Conservation (phyloP, 1,140 invertebrate genomes). For the Thrips palmi region DNA sequence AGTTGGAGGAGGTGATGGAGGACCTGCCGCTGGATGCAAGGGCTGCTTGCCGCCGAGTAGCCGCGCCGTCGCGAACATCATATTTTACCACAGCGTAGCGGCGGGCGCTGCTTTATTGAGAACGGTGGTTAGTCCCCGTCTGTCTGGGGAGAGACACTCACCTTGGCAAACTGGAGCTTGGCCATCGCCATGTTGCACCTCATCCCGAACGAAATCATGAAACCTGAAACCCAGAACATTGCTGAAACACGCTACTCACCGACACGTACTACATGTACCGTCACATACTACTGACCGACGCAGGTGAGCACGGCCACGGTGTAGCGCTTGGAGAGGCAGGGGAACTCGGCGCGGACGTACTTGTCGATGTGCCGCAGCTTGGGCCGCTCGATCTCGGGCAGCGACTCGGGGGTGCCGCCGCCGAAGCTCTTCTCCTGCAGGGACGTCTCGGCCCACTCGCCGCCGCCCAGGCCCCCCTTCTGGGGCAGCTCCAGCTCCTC, state of each 20-base stretch:
- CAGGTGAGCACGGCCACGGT: slow-evolving; percentile 73
- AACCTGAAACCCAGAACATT: slow-evolving; percentile 31
- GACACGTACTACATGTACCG: neutral
- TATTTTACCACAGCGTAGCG: too few species aligned
- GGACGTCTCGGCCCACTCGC: slow-evolving; percentile 16
- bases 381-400: slow-evolving; percentile 49
- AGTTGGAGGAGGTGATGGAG: too few species aligned
- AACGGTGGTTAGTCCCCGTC: too few species aligned
- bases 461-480: slow-evolving; percentile 28
- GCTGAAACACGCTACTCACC: neutral
- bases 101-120: too few species aligned
- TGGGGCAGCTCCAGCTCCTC: slow-evolving; percentile 39
- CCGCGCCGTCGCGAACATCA: too few species aligned
- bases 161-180: slow-evolving; percentile 49
- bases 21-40: too few species aligned
- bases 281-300: slow-evolving; percentile 32
- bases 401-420: slow-evolving; percentile 35
- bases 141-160: too few species aligned
- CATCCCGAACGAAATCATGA: slow-evolving; percentile 87
- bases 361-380: slow-evolving; percentile 72
- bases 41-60: too few species aligned
- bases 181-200: slow-evolving; percentile 94
- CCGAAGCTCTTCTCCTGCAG: slow-evolving; percentile 29
- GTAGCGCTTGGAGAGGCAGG: slow-evolving; percentile 70
- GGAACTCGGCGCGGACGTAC: slow-evolving; percentile 71